Conservation (phyloP, 2,113 vertebrate genomes). For the Sinocyclocheilus rhinocerous region DNA sequence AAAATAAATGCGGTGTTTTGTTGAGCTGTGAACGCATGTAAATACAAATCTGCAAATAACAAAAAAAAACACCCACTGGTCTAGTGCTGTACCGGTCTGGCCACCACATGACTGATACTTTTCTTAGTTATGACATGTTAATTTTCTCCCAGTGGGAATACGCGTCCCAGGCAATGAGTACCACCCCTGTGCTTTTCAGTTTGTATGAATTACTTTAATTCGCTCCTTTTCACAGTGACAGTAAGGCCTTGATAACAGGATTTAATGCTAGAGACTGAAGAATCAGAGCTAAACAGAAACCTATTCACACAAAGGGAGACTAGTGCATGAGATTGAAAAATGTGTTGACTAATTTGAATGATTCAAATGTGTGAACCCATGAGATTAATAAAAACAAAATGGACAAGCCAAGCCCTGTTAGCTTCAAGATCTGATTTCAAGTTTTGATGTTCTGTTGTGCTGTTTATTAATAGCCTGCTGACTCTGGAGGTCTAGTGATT, state of each 20-base stretch:
- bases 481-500: not conserved
- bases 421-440: not conserved
- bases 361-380: not conserved
- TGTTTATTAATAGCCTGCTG: not conserved
- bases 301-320: not conserved
- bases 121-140: conserved; percentile 67
- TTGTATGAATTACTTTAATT: conserved; percentile 51
- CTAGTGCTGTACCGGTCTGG: not conserved
- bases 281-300: not conserved
- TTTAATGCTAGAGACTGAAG: conserved; percentile 1
- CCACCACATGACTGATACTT: conserved; percentile 11
- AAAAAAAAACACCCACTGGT: conserved; percentile 39
- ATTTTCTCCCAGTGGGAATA: conserved; percentile 34
- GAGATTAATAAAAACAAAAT: not conserved
- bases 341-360: not conserved
- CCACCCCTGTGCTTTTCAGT: conserved; percentile 18
- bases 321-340: not conserved
- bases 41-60: conserved; percentile 29
- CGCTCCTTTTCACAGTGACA: conserved; percentile 35
- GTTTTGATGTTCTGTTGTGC: not conserved
- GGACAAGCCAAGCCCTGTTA: not conserved
- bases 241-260: conserved; percentile 40
- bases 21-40: conserved; percentile 49
- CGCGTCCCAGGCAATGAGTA: conserved; percentile 57
- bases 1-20: conserved; percentile 51